These are phyloP conservation scores for Drosophila pandora DNA, from an alignment of 1,140 invertebrate genomes.

Conservation along the genomic window DNA sequence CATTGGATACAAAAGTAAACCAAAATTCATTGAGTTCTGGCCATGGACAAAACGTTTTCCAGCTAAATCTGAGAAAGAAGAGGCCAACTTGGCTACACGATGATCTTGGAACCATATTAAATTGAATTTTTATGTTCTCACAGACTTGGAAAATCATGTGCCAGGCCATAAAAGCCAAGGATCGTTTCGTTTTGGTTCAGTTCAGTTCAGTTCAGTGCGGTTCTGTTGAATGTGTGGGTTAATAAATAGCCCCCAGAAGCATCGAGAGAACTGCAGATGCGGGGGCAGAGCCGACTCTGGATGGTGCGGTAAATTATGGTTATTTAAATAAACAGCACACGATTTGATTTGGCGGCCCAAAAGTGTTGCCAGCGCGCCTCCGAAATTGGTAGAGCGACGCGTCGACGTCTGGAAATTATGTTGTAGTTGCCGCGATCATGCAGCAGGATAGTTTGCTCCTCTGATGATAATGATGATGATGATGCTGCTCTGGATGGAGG, in stretches of 20 bases:
- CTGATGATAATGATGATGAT: conserved; percentile 31
- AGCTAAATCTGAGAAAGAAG: conserved; percentile 29
- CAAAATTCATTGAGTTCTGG: conserved; percentile 53
- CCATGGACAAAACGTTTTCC: conserved; percentile 72
- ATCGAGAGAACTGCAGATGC: conserved; percentile 4
- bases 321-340: conserved; percentile 85
- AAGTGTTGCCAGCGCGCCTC: conserved; percentile 75
- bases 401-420: conserved; percentile 67
- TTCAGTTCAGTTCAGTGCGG: not conserved
- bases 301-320: conserved; percentile 78
- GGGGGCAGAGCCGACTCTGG: conserved; percentile 12
- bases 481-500: conserved; percentile 39
- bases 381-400: conserved; percentile 62
- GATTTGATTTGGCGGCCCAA: conserved; percentile 79
- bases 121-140: conserved; percentile 82
- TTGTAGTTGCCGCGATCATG: conserved; percentile 68
- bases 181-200: conserved; percentile 13
- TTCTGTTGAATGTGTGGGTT: conserved; percentile 50
- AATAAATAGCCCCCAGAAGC: conserved; percentile 67
- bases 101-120: conserved; percentile 63
- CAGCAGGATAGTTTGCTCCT: conserved; percentile 37
- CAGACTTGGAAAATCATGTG: conserved; percentile 69
- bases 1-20: conserved; percentile 25
- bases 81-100: conserved; percentile 8
- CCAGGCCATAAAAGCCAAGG: conserved; percentile 62